Percentiles rank a stretch among this genome's conserved stretches.
phyloP scores from a whole-genome alignment of 2,113 vertebrate genomes.

The Pseudorhombus dupliciocellatus region DNA sequence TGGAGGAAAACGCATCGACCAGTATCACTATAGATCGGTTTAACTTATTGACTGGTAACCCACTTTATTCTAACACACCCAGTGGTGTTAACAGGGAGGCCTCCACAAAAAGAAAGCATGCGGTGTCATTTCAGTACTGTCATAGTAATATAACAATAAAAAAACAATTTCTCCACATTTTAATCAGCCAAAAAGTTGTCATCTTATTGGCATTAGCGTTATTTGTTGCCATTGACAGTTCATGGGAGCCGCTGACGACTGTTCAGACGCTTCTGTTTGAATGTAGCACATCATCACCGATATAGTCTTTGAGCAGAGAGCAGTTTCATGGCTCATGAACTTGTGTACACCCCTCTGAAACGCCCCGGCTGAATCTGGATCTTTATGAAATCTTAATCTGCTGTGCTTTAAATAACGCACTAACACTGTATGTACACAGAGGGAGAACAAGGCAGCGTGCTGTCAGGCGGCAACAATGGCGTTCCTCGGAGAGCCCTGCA shows the following conservation, averaged over 20 bases:
- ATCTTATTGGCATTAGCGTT: not conserved
- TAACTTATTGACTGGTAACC: not conserved
- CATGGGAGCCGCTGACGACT: constrained; percentile 2
- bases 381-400: constrained; percentile 87
- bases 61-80: not conserved
- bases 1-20: not conserved
- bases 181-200: not conserved
- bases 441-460: constrained; percentile 80
- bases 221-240: constrained; percentile 8
- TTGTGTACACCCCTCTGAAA: constrained; percentile 63
- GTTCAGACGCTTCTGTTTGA: constrained; percentile 18
- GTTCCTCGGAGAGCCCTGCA: constrained; percentile 82
- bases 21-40: not conserved
- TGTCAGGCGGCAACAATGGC: constrained; percentile 81
- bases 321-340: constrained; percentile 68
- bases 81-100: not conserved
- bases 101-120: not conserved
- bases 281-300: constrained; percentile 26
- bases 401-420: constrained; percentile 86
- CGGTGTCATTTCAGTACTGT: not conserved
- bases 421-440: constrained; percentile 75
- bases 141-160: not conserved
- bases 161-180: not conserved
- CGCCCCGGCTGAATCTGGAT: constrained; percentile 56
- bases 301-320: constrained; percentile 28